Percentiles rank a stretch among this genome's conserved stretches.
phyloP scores from a whole-genome alignment of 2,888 invertebrate genomes.

The Neocrepidodera transversa region DNA sequence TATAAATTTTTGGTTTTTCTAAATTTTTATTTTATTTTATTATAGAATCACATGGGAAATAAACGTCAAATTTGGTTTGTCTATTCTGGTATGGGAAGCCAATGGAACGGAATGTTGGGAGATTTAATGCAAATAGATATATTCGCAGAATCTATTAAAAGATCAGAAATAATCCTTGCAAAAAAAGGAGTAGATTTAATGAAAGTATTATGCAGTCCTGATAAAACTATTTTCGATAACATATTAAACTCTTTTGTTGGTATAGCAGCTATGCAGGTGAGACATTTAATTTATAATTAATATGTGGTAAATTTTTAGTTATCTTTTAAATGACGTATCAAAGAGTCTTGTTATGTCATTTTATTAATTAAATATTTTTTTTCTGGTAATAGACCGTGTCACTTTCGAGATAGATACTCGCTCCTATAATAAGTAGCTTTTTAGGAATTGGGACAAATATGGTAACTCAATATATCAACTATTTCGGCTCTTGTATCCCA shows the following conservation, averaged over 20 bases:
- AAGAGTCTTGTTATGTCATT: no score
- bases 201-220: constrained; percentile 66
- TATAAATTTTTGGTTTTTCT: no score
- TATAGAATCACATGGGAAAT: constrained; percentile 56
- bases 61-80: constrained; percentile 70
- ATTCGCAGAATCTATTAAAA: constrained; percentile 70
- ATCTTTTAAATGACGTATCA: no score
- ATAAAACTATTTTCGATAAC: constrained; percentile 67
- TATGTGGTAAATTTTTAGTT: no score
- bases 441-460: no score
- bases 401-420: no score
- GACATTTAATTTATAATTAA: background rate
- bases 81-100: constrained; percentile 79
- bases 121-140: constrained; percentile 71
- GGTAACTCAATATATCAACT: no score
- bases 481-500: no score
- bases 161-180: constrained; percentile 65
- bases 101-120: constrained; percentile 75
- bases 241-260: constrained; percentile 76
- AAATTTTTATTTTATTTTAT: constrained; percentile 20
- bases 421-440: no score
- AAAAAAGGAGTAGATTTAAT: constrained; percentile 70
- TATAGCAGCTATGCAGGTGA: constrained; percentile 72
- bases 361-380: no score
- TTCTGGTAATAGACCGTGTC: no score